phyloP scores from a whole-genome alignment of 1,140 invertebrate genomes.

The Venturia canescens region DNA sequence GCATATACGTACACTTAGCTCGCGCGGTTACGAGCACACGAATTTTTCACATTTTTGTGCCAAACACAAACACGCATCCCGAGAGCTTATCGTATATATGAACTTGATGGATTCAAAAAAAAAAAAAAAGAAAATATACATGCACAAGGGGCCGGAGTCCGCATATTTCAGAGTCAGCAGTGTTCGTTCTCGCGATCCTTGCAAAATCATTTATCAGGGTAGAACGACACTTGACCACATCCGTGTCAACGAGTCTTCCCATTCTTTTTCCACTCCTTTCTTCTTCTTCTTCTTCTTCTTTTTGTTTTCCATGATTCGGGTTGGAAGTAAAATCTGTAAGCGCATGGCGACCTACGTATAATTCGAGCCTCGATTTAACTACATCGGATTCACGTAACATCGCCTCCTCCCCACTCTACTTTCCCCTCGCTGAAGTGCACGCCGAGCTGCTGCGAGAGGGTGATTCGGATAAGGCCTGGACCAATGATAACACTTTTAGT shows the following conservation, averaged over 20 bases:
- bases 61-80: not conserved
- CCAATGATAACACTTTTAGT: too few relatives aligned
- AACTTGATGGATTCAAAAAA: not conserved
- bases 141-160: not conserved
- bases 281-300: not conserved
- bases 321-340: not conserved
- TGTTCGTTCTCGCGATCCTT: not conserved
- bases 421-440: too few relatives aligned
- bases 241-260: not conserved
- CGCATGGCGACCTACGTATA: too few relatives aligned
- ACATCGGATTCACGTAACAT: too few relatives aligned
- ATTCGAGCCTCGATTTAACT: not conserved
- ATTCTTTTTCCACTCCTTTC: not conserved
- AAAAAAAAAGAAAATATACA: not conserved
- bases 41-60: too few relatives aligned
- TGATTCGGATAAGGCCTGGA: too few relatives aligned
- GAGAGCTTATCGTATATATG: not conserved
- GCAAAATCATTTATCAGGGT: slow-evolving; percentile 9
- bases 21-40: too few relatives aligned
- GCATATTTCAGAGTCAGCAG: slow-evolving; percentile 5
- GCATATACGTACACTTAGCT: too few relatives aligned
- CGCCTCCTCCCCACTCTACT: too few relatives aligned
- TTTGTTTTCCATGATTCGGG: not conserved
- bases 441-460: too few relatives aligned
- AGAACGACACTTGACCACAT: not conserved